phyloP scores from a whole-genome alignment of 2,113 vertebrate genomes.

The Hemicordylus capensis region DNA sequence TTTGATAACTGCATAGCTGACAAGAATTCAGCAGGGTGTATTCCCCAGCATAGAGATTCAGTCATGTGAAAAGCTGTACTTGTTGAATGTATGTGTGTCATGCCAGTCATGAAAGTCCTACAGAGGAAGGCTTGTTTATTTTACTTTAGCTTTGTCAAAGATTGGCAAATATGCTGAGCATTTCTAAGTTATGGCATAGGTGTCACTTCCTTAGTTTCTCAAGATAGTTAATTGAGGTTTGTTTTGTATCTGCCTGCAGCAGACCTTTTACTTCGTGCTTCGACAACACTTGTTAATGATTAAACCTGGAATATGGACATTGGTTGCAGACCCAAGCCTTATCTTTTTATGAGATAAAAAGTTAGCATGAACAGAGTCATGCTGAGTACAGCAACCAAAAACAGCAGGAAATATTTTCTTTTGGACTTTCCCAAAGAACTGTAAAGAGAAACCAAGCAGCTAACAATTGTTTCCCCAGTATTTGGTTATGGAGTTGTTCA shows the following conservation, averaged over 20 bases:
- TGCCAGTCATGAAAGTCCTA: not conserved
- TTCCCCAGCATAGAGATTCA: not conserved
- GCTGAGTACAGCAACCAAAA: not conserved
- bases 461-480: no score
- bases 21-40: not conserved
- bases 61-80: not conserved
- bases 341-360: slow-evolving; percentile 16
- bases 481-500: not conserved
- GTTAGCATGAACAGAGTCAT: not conserved
- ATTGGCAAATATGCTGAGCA: not conserved
- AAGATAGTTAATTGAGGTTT: not conserved
- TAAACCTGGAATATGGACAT: not conserved
- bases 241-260: not conserved
- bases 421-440: not conserved
- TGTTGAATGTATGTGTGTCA: not conserved
- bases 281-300: slow-evolving; percentile 14
- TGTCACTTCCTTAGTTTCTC: not conserved
- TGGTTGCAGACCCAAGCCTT: not conserved
- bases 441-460: not conserved
- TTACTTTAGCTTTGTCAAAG: no score
- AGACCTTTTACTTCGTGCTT: not conserved
- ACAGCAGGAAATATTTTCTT: not conserved
- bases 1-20: not conserved
- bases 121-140: not conserved
- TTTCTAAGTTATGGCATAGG: not conserved